Base-by-base conservation (phyloP, 2,888 invertebrate genomes). In the Coelinius sp. region DNA sequence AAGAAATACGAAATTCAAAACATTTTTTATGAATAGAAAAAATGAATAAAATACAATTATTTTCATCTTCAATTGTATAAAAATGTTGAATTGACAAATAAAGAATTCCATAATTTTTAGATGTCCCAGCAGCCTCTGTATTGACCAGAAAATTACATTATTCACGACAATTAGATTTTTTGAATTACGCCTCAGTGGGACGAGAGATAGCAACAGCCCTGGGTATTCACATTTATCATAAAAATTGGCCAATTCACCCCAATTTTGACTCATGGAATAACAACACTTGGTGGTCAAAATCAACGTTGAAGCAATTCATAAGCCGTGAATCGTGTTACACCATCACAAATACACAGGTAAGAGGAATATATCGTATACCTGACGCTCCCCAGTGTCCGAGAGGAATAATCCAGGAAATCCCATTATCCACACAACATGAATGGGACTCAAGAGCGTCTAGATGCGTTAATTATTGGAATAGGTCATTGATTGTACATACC, bases 121-220 rank as follows among this genome's bases (percentile, higher is more conserved):
- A 75, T 68, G 70, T 76, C 44, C 78, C 78, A 25, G 78, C 76
- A 1, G 75, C 71, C 8, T 70, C 75, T 3, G 66, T 70, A 24
- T 59, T 76, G 7, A 59, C 73, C 17, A 68, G 68, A n/a, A 70
- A 69, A 49, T 73, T 73, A 24, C 77, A 70, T 56, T 38, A 53
- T 14, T 4, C 27, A 24, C 25, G 10, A 5, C 64, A 78, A 24
- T 65, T 77, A 35, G 76, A 77, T 63, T 76, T 73, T 53, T 6
- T 77, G 38, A 76, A 75, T 72, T 74, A 71, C 49, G 76, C 74
- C 12, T 66, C 70, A 27, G 62, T 79, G 46, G 78, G 79, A 12
- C 31, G 78, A n/a, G 71, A 79, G 68, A 76, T 78, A 6, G 78
- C 75, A 1, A 65, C 70, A 8, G 72, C 78, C 20, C 71, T 79